Evolutionary conservation across 1,140 invertebrate genomes (phyloP).

Genomic region (Stegodyphus mimosarum): DNA sequence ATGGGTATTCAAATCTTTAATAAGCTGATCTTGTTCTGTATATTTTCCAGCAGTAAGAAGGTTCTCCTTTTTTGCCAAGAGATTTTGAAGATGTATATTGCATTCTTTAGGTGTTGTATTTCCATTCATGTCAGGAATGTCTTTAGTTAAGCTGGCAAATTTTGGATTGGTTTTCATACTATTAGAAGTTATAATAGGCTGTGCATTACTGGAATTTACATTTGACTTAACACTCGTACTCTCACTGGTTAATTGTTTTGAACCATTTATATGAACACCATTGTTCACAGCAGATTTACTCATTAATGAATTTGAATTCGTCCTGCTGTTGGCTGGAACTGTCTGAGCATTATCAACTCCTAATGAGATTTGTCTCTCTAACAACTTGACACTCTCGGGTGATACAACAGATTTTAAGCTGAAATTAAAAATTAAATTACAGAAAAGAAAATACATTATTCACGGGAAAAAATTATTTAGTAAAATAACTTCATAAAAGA

Average conservation of each 20-base stretch:
- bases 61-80: conserved; percentile 34
- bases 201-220: background rate
- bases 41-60: conserved; percentile 33
- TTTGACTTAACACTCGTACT: conserved; percentile 6
- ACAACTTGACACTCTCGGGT: conserved; percentile 22
- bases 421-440: background rate
- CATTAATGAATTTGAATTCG: conserved; percentile 1
- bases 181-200: background rate
- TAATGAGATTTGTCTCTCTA: conserved; percentile 22
- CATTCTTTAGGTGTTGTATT: conserved; percentile 27
- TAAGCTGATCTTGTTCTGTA: conserved; percentile 47
- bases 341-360: background rate
- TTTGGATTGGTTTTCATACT: background rate
- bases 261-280: background rate
- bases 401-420: conserved; percentile 47
- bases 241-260: conserved; percentile 33
- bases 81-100: conserved; percentile 18
- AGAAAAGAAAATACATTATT: no score
- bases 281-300: conserved; percentile 18
- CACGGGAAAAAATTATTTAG: no score
- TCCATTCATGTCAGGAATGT: conserved; percentile 26
- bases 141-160: conserved; percentile 9
- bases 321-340: background rate
- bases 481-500: no score
- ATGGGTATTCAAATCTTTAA: conserved; percentile 49